Percentiles rank a stretch among this genome's conserved stretches.
phyloP scores from a whole-genome alignment of 2,113 vertebrate species.

The Typhlomys cinereus region DNA sequence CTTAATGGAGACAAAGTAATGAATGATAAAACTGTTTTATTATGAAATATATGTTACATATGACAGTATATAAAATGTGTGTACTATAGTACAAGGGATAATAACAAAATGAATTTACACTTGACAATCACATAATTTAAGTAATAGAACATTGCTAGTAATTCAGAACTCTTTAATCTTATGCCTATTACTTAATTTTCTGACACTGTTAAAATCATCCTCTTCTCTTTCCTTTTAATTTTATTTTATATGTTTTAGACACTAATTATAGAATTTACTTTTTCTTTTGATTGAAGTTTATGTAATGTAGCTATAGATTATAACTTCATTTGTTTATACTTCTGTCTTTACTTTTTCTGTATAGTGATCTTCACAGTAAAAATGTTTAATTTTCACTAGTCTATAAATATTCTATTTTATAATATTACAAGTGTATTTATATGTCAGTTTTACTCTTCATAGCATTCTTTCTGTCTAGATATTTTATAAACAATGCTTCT shows the following conservation, averaged over 20 bases:
- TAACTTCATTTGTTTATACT: neutral
- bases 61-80: neutral
- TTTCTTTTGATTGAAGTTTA: neutral
- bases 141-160: neutral
- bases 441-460: neutral
- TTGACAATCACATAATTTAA: neutral
- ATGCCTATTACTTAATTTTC: neutral
- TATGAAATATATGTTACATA: neutral
- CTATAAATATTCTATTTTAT: neutral
- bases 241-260: neutral
- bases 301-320: neutral
- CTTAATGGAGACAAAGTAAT: slow-evolving; percentile 30
- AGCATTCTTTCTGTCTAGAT: neutral
- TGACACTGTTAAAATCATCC: neutral
- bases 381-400: neutral
- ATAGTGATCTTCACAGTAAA: neutral
- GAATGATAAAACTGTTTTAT: neutral
- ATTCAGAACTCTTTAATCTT: neutral
- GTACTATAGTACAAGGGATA: neutral
- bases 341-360: neutral
- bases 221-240: neutral
- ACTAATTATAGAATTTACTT: neutral
- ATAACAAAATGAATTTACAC: neutral
- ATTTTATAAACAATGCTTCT: neutral
- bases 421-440: neutral